These are phyloP conservation scores for Danio choprae DNA, from an alignment of 2,797 vertebrate species.

Conservation along the genomic window DNA sequence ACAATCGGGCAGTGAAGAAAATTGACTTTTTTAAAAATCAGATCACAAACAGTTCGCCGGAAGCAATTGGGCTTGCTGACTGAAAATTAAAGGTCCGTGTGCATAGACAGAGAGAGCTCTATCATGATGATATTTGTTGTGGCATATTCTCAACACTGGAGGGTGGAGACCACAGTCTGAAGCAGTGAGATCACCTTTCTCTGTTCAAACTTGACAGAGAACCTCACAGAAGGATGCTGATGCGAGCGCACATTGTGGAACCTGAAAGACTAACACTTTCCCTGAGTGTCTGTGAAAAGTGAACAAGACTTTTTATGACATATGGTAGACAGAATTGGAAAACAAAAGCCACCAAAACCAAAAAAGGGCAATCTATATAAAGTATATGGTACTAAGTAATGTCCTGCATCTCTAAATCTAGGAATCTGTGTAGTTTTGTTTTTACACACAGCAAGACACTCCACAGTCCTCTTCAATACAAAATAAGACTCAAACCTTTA, in stretches of 20 bases:
- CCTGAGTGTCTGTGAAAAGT: background rate
- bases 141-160: background rate
- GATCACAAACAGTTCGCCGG: too few species aligned
- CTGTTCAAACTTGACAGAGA: constrained; percentile 32
- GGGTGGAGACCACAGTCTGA: constrained; percentile 33
- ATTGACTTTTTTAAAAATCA: too few species aligned
- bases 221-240: background rate
- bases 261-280: background rate
- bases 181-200: constrained; percentile 29
- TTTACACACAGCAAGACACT: too few species aligned
- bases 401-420: background rate
- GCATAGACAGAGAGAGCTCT: background rate
- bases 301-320: background rate
- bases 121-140: background rate
- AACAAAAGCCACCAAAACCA: background rate
- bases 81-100: too few species aligned
- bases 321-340: background rate
- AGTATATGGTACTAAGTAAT: background rate
- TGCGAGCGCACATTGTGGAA: constrained; percentile 17
- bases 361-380: background rate
- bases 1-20: too few species aligned
- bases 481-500: too few species aligned
- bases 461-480: too few species aligned
- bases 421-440: background rate
- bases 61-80: too few species aligned